Percentiles rank a stretch among this genome's conserved stretches.
Evolutionary conservation across 2,113 vertebrate genomes (phyloP).

Genomic region (Isurus oxyrinchus): DNA sequence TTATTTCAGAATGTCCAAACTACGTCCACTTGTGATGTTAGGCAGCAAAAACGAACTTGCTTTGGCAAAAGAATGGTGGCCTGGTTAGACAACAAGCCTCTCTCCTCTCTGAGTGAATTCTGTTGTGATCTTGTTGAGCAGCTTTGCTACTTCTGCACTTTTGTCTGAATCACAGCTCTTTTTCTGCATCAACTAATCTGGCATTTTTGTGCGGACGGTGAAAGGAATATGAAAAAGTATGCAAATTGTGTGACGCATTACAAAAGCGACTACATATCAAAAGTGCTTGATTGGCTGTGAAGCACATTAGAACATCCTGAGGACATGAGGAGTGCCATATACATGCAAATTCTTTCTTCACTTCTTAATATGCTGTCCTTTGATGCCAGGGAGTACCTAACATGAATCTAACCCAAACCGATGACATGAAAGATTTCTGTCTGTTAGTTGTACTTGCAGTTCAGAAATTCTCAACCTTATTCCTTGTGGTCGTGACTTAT

Average conservation of each 20-base stretch:
- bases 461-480: background rate
- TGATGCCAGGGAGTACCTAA: background rate
- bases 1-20: background rate
- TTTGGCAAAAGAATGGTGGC: background rate
- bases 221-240: background rate
- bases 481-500: background rate
- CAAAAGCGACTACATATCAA: background rate
- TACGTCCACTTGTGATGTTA: background rate
- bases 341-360: background rate
- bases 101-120: background rate
- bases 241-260: background rate
- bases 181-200: background rate
- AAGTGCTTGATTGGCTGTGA: background rate
- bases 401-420: background rate
- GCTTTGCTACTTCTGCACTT: background rate
- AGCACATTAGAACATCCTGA: background rate
- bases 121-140: background rate
- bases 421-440: slow-evolving; percentile 6
- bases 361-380: background rate
- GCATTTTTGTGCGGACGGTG: background rate
- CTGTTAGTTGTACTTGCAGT: background rate
- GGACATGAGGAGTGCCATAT: background rate
- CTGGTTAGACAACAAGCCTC: background rate
- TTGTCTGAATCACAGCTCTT: background rate
- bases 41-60: background rate